A percentile compares a stretch with the other conserved stretches of the same genome.
Conservation (phyloP, 2,797 vertebrate genomes). For the Eulemur albifrons region DNA sequence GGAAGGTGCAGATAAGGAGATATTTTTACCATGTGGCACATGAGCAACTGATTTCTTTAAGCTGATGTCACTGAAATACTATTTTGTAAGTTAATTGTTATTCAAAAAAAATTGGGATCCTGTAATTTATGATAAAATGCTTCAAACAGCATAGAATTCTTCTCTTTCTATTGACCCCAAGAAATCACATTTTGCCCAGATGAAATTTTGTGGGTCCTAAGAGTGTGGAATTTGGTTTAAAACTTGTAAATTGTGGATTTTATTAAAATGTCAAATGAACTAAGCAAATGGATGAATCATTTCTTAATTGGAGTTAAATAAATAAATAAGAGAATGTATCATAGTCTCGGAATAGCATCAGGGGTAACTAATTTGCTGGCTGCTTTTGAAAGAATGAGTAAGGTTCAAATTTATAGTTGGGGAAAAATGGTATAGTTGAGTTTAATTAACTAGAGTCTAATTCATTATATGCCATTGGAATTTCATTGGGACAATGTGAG, state of each 20-base stretch:
- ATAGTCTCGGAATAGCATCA: background rate
- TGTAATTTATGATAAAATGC: background rate
- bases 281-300: background rate
- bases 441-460: conserved; percentile 45
- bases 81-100: background rate
- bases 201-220: background rate
- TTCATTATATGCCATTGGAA: conserved; percentile 35
- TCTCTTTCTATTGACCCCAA: background rate
- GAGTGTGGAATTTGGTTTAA: background rate
- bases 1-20: background rate
- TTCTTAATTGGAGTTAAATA: background rate
- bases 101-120: background rate
- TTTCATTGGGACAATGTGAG: background rate
- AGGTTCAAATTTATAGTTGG: conserved; percentile 29
- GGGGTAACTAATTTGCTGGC: background rate
- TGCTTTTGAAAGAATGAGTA: conserved; percentile 15
- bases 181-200: background rate
- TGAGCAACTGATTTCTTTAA: background rate
- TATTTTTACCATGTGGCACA: background rate
- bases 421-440: background rate
- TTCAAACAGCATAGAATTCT: background rate
- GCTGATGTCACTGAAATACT: background rate
- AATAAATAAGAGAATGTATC: background rate
- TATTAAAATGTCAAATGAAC: conserved; percentile 12
- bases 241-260: background rate